Base-by-base conservation (phyloP, 2,888 invertebrate genomes). In the Pyrgus malvae region DNA sequence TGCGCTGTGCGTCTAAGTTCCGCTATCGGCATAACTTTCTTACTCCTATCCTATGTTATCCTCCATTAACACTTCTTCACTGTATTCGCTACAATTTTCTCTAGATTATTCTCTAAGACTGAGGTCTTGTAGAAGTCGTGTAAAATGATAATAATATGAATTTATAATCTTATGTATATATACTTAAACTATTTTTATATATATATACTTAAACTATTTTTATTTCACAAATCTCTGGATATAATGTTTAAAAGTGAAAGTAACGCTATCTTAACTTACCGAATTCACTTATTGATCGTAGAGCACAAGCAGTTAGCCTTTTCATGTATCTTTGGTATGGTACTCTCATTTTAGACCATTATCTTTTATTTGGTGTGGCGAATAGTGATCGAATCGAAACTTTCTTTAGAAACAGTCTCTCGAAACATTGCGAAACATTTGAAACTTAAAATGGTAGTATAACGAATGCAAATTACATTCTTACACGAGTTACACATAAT, bases 291-390 rank as follows among this genome's bases (percentile, higher is more conserved):
- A 21, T 21, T 9, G 38, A 21, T 21, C 21, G 21, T 11, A 38
- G 19, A 37, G 19, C 5, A 19, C n/a, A 11, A 17, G 21, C 19
- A 11, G 29, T 29, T 11, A 29, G 2, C 11, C 38, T 38, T 21
- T 38, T 12, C 21, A 40, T 21, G 40, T 40, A 5, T n/a, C 11
- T 40, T 21, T 11, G 6, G 11, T 9, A 21, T 38, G 19, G 38
- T 21, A 38, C 21, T 17, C 19, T 21, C 38, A 38, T 38, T 23
- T 23, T 3, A 21, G 21, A 7, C 21, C 11, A 38, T 38, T 38
- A 21, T 2, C 11, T 38, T 38, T 38, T 38, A 38, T 38, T 21
- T 38, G n/a, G 38, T 38, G 38, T 38, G 21, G 38, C 38, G 38
- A 38, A 38, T 40, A 40, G 40, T 11, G 7, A 23, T 4, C 17